phyloP scores from a whole-genome alignment of 2,888 invertebrate species.

The Macrostomum cliftonense region DNA sequence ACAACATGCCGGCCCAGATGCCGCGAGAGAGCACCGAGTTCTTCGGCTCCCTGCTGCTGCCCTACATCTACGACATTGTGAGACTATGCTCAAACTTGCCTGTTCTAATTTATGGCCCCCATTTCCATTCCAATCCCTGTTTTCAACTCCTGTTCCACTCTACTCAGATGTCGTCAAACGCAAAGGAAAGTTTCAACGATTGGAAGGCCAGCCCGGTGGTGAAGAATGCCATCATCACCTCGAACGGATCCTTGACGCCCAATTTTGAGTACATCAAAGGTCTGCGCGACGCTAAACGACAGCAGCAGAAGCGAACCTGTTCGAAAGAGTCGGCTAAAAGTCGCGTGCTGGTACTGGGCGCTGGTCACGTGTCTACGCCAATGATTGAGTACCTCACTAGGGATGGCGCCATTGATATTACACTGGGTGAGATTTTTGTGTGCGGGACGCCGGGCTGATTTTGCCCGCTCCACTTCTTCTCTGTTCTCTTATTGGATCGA shows the following conservation, averaged over 20 bases:
- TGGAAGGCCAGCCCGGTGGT: slow-evolving; percentile 49
- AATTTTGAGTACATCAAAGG: slow-evolving; percentile 86
- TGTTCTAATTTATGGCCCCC: slow-evolving; percentile 24
- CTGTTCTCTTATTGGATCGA: too few relatives aligned
- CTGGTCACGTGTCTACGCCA: slow-evolving; percentile 80
- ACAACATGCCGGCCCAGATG: slow-evolving; percentile 98
- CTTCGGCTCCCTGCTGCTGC: slow-evolving; percentile 76
- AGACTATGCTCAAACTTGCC: too few relatives aligned
- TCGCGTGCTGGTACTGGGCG: slow-evolving; percentile 71
- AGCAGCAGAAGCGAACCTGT: background rate
- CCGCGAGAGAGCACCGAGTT: slow-evolving; percentile 91
- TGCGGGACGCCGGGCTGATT: too few relatives aligned
- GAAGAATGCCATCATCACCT: slow-evolving; percentile 62
- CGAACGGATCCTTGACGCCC: slow-evolving; percentile 74
- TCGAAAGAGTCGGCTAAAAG: slow-evolving; percentile 31
- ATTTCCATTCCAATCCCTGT: slow-evolving; percentile 14
- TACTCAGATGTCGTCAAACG: too few relatives aligned
- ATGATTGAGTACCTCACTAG: slow-evolving; percentile 77
- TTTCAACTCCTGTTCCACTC: too few relatives aligned
- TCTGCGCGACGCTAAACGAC: slow-evolving; percentile 46
- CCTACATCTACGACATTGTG: slow-evolving; percentile 66
- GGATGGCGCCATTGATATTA: slow-evolving; percentile 59
- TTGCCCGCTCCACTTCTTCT: too few relatives aligned
- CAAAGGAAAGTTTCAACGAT: slow-evolving; percentile 38
- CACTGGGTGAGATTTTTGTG: slow-evolving; percentile 58